phyloP scores from a whole-genome alignment of 2,888 invertebrate species.

The Calliopum simillimum region DNA sequence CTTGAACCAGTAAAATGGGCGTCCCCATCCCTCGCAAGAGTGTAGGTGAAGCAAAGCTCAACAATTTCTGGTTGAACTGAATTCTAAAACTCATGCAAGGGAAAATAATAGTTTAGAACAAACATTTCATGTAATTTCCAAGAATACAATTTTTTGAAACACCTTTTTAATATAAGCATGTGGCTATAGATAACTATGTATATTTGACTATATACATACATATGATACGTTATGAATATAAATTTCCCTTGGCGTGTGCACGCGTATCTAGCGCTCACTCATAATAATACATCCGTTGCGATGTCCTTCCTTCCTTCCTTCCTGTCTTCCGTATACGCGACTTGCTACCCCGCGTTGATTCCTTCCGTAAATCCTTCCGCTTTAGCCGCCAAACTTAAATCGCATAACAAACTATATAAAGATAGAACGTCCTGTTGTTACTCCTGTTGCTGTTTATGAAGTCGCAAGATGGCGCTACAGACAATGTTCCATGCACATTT shows the following conservation, averaged over 20 bases:
- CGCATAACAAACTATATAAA: not conserved
- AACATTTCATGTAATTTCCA: too few relatives aligned
- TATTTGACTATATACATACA: conserved; percentile 29
- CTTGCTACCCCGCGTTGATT: not conserved
- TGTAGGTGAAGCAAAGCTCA: too few relatives aligned
- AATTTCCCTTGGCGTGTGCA: conserved; percentile 52
- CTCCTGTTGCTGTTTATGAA: conserved; percentile 10
- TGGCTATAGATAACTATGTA: too few relatives aligned
- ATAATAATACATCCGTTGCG: conserved; percentile 28
- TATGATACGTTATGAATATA: conserved; percentile 54
- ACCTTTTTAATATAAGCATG: too few relatives aligned
- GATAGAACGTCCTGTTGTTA: not conserved
- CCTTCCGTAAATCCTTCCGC: not conserved
- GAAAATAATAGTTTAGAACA: too few relatives aligned
- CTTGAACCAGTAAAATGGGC: too few relatives aligned
- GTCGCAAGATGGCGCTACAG: not conserved
- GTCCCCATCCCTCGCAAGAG: too few relatives aligned
- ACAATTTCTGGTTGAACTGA: too few relatives aligned
- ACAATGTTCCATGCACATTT: not conserved
- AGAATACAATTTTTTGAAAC: too few relatives aligned
- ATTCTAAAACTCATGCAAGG: too few relatives aligned
- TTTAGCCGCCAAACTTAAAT: not conserved
- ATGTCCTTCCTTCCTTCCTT: conserved; percentile 12
- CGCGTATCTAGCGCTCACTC: conserved; percentile 27
- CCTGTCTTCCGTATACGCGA: not conserved